phyloP scores from a whole-genome alignment of 2,888 invertebrate species.

The Metallyticus violacea region DNA sequence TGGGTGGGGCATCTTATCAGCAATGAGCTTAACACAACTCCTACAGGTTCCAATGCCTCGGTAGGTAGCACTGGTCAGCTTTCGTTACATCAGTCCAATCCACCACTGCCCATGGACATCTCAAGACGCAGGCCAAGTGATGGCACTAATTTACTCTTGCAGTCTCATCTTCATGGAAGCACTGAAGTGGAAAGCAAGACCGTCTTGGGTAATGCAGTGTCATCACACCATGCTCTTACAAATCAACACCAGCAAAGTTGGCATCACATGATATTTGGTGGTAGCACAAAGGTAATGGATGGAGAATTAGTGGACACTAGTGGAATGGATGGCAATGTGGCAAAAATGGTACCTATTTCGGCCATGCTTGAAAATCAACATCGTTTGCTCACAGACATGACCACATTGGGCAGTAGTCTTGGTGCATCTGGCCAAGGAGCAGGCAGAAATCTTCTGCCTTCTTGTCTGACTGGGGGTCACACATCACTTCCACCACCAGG shows the following conservation, averaged over 20 bases:
- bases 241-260: conserved; percentile 25
- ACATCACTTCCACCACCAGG: neutral
- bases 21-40: conserved; percentile 1
- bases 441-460: conserved; percentile 16
- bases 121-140: neutral
- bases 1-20: conserved; percentile 34
- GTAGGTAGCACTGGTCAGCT: neutral
- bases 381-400: conserved; percentile 24
- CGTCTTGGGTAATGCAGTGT: neutral
- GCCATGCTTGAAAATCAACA: conserved; percentile 17
- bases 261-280: conserved; percentile 31
- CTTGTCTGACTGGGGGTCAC: conserved; percentile 14
- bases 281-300: neutral
- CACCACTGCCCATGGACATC: neutral
- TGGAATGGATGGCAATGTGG: conserved; percentile 1
- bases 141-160: neutral
- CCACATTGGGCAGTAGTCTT: conserved; percentile 5
- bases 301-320: neutral
- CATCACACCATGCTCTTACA: neutral
- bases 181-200: neutral
- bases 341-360: conserved; percentile 9
- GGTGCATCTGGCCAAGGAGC: conserved; percentile 1
- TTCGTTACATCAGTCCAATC: conserved; percentile 1
- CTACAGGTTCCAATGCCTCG: neutral
- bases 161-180: neutral